Base-by-base conservation (phyloP, 2,113 vertebrate species). In the Pteropus alecto region DNA sequence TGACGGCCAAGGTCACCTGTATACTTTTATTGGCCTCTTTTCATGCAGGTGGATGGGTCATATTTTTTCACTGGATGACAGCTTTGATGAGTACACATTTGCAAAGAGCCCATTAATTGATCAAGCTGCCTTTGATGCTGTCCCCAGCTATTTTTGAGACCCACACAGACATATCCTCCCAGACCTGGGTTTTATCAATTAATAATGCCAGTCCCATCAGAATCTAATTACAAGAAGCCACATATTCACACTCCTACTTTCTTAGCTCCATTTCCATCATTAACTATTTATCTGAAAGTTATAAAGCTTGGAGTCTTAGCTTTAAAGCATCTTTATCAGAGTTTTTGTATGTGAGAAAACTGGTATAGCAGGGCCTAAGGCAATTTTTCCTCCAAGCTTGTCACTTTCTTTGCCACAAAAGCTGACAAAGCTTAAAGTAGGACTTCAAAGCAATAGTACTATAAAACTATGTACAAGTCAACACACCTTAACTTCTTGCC, bases 281-380 rank as follows among this genome's bases (percentile, higher is more conserved):
- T 99, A 99, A 99, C 99, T 99, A 99, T 99, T 99, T 99, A 99
- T 99, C 98, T 98, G 98, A 98, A 99, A 99, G 99, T 99, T 99
- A 99, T 97, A 98, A 98, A 99, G 99, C 98, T 98, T 98, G 98
- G 98, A 98, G 99, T 99, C 98, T 98, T 94, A 88, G 98, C 98
- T 99, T 99, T 99, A 99, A 99, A 99, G 98, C 97, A 98, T 98
- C 96, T 98, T 98, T 98, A 97, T 97, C 74, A 1, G 96, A 98
- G 98, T 98, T 97, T 94, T 97, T 94, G 94, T 95, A 97, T 98
- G 96, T 98, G 96, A 98, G 98, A 98, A 98, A 98, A 98, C 12
- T 98, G 97, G 96, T 98, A 99, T 97, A 99, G 97, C 95, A 98
- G 98, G 93, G 98, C 99, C 99, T 98, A 98, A 98, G 99, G 99